Conservation (phyloP, 1,140 invertebrate genomes). For the Drosophila sturtevanti region DNA sequence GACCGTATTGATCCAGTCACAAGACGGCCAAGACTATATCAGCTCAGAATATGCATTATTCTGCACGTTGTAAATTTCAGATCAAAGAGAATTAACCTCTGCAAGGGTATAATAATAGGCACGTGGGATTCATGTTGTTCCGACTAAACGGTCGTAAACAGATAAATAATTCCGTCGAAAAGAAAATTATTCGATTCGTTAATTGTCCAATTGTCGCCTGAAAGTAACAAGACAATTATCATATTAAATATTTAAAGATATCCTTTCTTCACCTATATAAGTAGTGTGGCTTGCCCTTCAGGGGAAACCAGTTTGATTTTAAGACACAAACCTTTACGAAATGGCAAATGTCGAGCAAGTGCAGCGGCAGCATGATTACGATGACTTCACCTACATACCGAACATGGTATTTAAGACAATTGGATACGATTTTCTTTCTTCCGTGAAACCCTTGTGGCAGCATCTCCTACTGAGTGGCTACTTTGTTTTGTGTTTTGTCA, state of each 20-base stretch:
- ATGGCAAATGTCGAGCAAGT: constrained; percentile 6
- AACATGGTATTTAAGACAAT: constrained; percentile 39
- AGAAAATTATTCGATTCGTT: constrained; percentile 13
- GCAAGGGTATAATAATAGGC: constrained; percentile 5
- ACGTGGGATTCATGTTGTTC: neutral
- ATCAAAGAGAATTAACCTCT: too few relatives aligned
- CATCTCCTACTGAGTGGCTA: constrained; percentile 14
- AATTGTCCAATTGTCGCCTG: neutral
- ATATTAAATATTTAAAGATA: constrained; percentile 26
- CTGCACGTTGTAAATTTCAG: too few relatives aligned
- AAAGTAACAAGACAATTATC: constrained; percentile 29
- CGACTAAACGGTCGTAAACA: neutral
- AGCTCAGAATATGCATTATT: too few relatives aligned
- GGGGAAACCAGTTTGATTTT: constrained; percentile 21
- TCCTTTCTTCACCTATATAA: neutral
- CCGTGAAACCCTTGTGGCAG: constrained; percentile 29
- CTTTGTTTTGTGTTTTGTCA: constrained; percentile 21
- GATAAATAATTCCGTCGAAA: neutral
- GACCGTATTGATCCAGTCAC: too few relatives aligned
- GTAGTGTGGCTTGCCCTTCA: neutral
- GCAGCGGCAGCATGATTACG: constrained; percentile 27
- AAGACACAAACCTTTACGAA: neutral
- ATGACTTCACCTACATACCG: constrained; percentile 55
- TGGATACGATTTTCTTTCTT: constrained; percentile 51
- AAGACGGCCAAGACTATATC: too few relatives aligned